Evolutionary conservation across 2,888 invertebrate genomes (phyloP), one percentile per base, ranked within the genome.

Genomic region (Eupithecia vulgata): DNA sequence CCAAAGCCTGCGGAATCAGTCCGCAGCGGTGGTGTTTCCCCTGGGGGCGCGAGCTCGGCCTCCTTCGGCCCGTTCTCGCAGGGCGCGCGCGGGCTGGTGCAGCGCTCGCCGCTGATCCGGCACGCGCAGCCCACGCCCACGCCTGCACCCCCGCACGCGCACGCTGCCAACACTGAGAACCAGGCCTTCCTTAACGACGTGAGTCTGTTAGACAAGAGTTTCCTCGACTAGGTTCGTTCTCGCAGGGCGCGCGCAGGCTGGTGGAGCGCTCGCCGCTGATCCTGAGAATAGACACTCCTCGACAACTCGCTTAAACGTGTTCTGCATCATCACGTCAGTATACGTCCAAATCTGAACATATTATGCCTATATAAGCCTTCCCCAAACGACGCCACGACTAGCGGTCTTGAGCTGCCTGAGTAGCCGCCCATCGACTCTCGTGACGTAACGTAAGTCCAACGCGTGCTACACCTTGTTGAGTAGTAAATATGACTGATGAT

Each of bases 221-320:
- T n/a, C 48, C 3, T 1, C 8, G 8, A n/a, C 48, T 48, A 48
- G 17, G 45, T 17, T 93, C 93, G 61, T 91, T 92, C 92, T 91
- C 95, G 82, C 90, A 96, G 90, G 97, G 98, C 83, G 95, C 96
- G 70, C 97, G 97, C 83, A 98, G 98, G 6, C 93, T 98, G 65
- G 98, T 98, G 62, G 98, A 98, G 87, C 97, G 98, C 83, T 97
- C 98, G 70, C 97, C 98, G 30, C 95, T 99, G 45, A 98, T 99
- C 75, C 96, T 30, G 30, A 30, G 30, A 30, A 30, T 30, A 30
- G 30, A 30, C 30, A 30, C 30, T 30, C 30, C 30, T 30, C 30
- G 30, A 30, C 30, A 30, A 30, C 30, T 30, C 30, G 30, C 30
- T 30, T 4, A 30, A 30, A 30, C 30, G 30, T 30, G 30, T 30